Percentiles rank a stretch among this genome's conserved stretches.
phyloP scores from a whole-genome alignment of 2,888 invertebrate species.

The Hirudinaria manillensis region DNA sequence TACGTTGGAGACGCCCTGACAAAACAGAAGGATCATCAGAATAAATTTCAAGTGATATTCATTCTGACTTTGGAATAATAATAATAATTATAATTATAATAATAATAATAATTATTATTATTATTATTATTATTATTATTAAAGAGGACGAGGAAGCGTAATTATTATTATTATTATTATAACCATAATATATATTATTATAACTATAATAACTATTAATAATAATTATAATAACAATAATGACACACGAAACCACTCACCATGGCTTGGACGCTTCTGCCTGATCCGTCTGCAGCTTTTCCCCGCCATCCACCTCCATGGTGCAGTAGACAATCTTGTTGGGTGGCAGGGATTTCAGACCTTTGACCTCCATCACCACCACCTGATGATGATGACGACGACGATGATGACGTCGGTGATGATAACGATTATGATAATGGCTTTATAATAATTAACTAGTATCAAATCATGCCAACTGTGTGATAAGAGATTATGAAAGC shows the following conservation, averaged over 20 bases:
- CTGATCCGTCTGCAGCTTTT: constrained; percentile 97
- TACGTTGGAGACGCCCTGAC: too few species aligned
- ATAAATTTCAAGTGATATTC: too few species aligned
- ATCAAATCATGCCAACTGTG: not conserved
- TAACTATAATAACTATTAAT: too few species aligned
- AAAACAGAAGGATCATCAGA: too few species aligned
- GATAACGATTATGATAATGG: not conserved
- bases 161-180: too few species aligned
- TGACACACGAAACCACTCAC: constrained; percentile 42
- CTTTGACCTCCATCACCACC: constrained; percentile 98
- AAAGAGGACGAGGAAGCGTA: not conserved
- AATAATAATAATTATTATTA: not conserved
- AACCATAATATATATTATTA: too few species aligned
- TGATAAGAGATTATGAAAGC: not conserved
- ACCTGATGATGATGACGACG: constrained; percentile 83
- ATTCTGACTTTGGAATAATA: not conserved
- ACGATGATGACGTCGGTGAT: constrained; percentile 93
- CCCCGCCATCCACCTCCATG: constrained; percentile 99
- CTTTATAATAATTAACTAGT: not conserved
- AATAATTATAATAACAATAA: too few species aligned
- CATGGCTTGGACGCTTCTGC: constrained; percentile 93
- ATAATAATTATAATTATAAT: not conserved
- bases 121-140: not conserved
- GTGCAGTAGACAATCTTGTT: constrained; percentile 99
- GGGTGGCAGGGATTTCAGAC: constrained; percentile 87